Evolutionary conservation across 2,888 invertebrate species (phyloP).

Genomic region (Hemicrepidius hirtus): DNA sequence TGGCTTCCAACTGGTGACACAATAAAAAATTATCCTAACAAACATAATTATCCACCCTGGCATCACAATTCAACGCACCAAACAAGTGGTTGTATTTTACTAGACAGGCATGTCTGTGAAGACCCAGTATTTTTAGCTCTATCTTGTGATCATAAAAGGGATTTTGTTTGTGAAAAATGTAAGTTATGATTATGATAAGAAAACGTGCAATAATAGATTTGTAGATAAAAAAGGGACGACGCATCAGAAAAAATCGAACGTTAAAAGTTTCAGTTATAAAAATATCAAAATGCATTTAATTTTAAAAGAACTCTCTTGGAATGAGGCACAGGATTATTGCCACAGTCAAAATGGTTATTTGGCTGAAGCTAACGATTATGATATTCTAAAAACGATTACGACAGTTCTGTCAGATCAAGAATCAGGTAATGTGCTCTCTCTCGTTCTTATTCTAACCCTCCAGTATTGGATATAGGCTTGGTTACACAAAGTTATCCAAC

Average conservation of each 20-base stretch:
- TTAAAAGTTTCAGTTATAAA: background rate
- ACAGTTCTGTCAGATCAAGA: slow-evolving; percentile 11
- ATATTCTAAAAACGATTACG: slow-evolving; percentile 1
- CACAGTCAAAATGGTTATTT: slow-evolving; percentile 2
- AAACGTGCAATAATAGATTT: background rate
- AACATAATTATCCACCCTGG: slow-evolving; percentile 27
- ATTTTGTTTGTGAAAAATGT: slow-evolving; percentile 40
- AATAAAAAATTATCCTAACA: background rate
- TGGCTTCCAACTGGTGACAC: slow-evolving; percentile 32
- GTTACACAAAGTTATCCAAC: too few species aligned
- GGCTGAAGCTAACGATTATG: slow-evolving; percentile 11
- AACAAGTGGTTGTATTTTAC: slow-evolving; percentile 30
- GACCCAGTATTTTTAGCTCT: slow-evolving; percentile 5
- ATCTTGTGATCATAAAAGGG: slow-evolving; percentile 1
- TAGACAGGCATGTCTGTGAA: slow-evolving; percentile 9
- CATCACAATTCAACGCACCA: slow-evolving; percentile 16
- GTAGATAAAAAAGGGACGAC: background rate
- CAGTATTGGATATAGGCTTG: too few species aligned
- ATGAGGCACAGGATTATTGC: slow-evolving; percentile 16
- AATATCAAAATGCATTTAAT: background rate
- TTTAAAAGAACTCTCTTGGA: slow-evolving; percentile 13
- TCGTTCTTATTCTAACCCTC: too few species aligned
- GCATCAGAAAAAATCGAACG: too few species aligned
- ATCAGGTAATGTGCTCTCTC: too few species aligned
- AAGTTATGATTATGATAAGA: background rate